Evolutionary conservation across 1,140 invertebrate species (phyloP), one percentile per base, ranked within the genome.

Genomic region (Lamellibrachia luymesi): DNA sequence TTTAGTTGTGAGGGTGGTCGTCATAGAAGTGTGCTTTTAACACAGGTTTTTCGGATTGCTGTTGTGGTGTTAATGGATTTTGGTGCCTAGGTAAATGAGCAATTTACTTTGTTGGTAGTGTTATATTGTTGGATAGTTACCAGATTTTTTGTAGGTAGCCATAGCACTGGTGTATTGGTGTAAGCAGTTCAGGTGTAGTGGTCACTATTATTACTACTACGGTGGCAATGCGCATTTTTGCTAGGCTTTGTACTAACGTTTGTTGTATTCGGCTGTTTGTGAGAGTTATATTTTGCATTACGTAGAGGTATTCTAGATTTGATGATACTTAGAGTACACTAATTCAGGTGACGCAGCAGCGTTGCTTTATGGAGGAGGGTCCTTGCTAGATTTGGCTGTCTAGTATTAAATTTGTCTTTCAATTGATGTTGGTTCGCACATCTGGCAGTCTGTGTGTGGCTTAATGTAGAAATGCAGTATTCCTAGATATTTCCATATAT

Each of bases 281-380:
- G 64, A 80, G 64, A 80, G 64, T 80, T 80, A 80, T 80, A 80
- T 80, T 80, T 80, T 80, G 64, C 64, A 80, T 80, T 80, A 80
- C 64, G 5, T 80, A 80, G 64, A 80, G 64, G 64, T 22, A 80
- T 80, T 80, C 64, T 80, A 80, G 64, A 80, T 80, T 80, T 80
- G 64, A 80, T 80, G 64, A 80, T 17, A 80, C 25, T 80, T 80
- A 80, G 64, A 80, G 7, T 80, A 80, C 64, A 80, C 5, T 80
- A 80, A 80, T 4, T 22, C 6, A 80, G 25, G 64, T 6, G 64
- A 80, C 25, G 64, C 64, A 80, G 64, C 64, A 8, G 64, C 17
- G 64, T 80, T 22, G 64, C 64, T 80, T 80, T 80, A 80, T 17
- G 13, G 64, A 80, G 64, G 64, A 17, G 64, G 64, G 25, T 80